A percentile compares a stretch with the other conserved stretches of the same genome.
Conservation (phyloP, 2,888 invertebrate species). For the Tridacna crocea region DNA sequence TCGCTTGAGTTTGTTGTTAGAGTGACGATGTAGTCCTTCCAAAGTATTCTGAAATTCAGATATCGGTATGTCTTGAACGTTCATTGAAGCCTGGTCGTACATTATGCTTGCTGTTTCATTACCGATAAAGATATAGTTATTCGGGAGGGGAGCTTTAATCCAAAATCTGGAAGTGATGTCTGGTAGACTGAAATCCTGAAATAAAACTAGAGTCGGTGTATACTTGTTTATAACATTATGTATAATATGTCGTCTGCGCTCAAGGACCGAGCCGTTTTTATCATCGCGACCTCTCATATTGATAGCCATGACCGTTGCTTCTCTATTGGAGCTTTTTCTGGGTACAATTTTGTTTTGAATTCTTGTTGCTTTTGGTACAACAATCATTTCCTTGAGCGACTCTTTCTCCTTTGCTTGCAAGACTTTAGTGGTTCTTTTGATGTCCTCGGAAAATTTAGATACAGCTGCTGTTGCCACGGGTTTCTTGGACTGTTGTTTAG, state of each 20-base stretch:
- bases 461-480: background rate
- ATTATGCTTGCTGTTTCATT: conserved; percentile 46
- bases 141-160: conserved; percentile 39
- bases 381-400: background rate
- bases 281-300: conserved; percentile 41
- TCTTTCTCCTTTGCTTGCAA: background rate
- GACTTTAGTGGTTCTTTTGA: background rate
- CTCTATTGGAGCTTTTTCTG: background rate
- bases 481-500: background rate
- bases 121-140: conserved; percentile 36
- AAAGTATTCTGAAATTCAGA: conserved; percentile 36
- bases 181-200: conserved; percentile 49
- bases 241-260: conserved; percentile 41
- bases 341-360: background rate
- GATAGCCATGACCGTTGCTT: conserved; percentile 34
- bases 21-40: conserved; percentile 29
- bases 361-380: conserved; percentile 6
- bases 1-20: conserved; percentile 35
- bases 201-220: conserved; percentile 39
- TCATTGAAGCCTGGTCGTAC: conserved; percentile 22
- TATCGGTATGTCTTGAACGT: conserved; percentile 28
- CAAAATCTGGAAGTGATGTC: conserved; percentile 44
- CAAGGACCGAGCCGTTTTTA: conserved; percentile 23
- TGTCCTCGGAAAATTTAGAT: background rate
- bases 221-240: conserved; percentile 29